phyloP scores from a whole-genome alignment of 2,888 invertebrate genomes.

The Smittia aterrima region DNA sequence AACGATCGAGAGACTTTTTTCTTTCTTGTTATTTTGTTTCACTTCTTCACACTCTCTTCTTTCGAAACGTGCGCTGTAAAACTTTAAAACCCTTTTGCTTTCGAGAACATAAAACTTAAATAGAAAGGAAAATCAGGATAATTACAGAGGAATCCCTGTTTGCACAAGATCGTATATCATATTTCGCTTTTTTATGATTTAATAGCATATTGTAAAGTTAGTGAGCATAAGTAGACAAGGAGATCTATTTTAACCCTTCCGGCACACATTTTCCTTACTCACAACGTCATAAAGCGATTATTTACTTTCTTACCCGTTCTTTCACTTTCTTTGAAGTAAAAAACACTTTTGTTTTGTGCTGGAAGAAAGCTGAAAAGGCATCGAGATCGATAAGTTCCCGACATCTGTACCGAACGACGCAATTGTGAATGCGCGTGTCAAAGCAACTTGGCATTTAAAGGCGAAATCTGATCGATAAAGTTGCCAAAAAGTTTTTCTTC shows the following conservation, averaged over 20 bases:
- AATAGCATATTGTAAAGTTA: constrained; percentile 32
- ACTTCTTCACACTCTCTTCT: not conserved
- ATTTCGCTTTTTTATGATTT: constrained; percentile 39
- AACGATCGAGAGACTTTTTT: not conserved
- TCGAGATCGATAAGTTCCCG: not conserved
- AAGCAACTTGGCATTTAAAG: too few species aligned
- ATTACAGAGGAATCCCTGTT: constrained; percentile 32
- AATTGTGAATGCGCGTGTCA: constrained; percentile 6
- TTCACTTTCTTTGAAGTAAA: constrained; percentile 34
- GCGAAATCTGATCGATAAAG: constrained; percentile 5
- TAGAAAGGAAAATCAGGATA: constrained; percentile 11
- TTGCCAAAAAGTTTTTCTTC: not conserved
- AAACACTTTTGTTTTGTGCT: not conserved
- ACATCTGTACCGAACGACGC: constrained; percentile 30
- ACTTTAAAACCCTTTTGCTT: constrained; percentile 10
- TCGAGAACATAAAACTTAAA: constrained; percentile 1
- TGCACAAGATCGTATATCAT: constrained; percentile 16
- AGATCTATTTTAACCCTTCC: constrained; percentile 42
- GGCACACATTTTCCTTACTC: constrained; percentile 17
- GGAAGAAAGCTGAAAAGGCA: constrained; percentile 38
- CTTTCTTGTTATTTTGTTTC: constrained; percentile 1
- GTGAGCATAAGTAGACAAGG: constrained; percentile 3
- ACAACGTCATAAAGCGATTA: constrained; percentile 35
- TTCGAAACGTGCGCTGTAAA: not conserved
- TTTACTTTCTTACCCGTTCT: constrained; percentile 33